Evolutionary conservation across 2,888 invertebrate species (phyloP).

Genomic region (Caprella mutica): DNA sequence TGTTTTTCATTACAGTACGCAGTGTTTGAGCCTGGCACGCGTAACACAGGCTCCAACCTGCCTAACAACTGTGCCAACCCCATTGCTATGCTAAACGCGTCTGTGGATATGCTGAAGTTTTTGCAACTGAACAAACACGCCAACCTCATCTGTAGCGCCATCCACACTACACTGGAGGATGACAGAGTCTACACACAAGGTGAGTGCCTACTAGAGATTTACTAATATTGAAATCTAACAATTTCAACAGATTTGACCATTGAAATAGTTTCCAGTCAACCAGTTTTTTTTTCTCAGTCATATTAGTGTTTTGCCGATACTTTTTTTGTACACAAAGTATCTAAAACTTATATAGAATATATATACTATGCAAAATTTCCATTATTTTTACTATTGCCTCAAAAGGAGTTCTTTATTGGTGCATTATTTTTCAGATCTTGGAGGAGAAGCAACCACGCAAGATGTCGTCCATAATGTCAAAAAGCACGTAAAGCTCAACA

Average conservation of each 20-base stretch:
- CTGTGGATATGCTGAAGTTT: constrained; percentile 85
- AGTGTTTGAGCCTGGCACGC: constrained; percentile 83
- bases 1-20: constrained; percentile 65
- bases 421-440: constrained; percentile 56
- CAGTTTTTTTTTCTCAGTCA: too few relatives aligned
- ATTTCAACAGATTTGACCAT: too few relatives aligned
- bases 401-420: too few relatives aligned
- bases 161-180: constrained; percentile 65
- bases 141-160: constrained; percentile 59
- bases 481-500: constrained; percentile 51
- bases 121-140: constrained; percentile 74
- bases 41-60: constrained; percentile 89
- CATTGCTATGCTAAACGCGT: constrained; percentile 88
- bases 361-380: too few relatives aligned
- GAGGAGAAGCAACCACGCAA: constrained; percentile 64
- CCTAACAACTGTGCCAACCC: constrained; percentile 96
- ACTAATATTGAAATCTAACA: too few relatives aligned
- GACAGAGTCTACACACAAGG: constrained; percentile 57
- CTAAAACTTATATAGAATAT: too few relatives aligned
- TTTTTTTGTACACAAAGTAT: too few relatives aligned
- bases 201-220: constrained; percentile 39
- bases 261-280: too few relatives aligned
- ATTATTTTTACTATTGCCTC: too few relatives aligned
- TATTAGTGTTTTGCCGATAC: too few relatives aligned
- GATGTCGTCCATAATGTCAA: constrained; percentile 76